A percentile compares a stretch with the other conserved stretches of the same genome.
Evolutionary conservation across 2,113 vertebrate species (phyloP).

Genomic region (Misgurnus mizolepis): DNA sequence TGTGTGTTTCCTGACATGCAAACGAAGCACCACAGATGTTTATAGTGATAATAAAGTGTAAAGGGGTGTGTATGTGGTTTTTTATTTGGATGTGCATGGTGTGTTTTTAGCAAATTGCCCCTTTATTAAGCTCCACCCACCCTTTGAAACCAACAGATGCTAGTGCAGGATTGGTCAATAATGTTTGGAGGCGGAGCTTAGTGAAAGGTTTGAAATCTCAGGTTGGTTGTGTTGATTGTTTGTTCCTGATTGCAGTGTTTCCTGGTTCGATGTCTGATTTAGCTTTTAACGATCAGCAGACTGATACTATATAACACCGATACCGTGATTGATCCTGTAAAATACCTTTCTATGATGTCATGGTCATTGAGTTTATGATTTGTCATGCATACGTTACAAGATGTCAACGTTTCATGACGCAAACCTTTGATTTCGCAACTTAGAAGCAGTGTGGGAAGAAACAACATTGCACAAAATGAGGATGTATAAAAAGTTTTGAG

Average conservation of each 20-base stretch:
- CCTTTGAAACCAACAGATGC: no score
- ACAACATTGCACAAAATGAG: neutral
- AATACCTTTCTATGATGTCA: neutral
- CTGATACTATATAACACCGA: no score
- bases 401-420: neutral
- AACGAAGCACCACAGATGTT: neutral
- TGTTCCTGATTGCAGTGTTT: neutral
- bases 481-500: no score
- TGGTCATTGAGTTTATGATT: neutral
- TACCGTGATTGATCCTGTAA: neutral
- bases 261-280: neutral
- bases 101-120: neutral
- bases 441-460: no score
- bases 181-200: no score
- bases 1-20: constrained; percentile 3
- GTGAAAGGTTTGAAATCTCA: no score
- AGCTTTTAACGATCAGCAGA: no score
- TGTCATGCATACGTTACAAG: neutral
- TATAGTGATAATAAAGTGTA: neutral
- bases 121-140: no score
- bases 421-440: no score
- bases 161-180: no score
- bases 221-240: neutral
- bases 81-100: neutral
- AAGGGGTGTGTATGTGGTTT: constrained; percentile 5